Evolutionary conservation across 2,797 vertebrate species (phyloP), one percentile per base, ranked within the genome.

Genomic region (Perdix hodgsoniae): DNA sequence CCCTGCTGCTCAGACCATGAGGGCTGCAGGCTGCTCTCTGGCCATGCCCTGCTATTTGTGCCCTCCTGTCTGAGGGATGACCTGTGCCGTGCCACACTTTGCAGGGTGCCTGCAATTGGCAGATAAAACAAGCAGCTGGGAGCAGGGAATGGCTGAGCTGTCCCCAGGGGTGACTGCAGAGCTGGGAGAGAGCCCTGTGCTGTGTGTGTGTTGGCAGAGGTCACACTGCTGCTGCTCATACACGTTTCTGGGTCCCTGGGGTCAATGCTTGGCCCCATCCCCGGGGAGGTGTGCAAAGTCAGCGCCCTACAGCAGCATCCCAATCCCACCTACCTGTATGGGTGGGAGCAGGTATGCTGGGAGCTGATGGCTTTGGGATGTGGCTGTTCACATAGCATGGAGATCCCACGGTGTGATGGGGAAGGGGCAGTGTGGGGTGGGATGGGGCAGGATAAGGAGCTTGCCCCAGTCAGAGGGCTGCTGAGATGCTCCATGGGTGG

Each of bases 301-400:
- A 6, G 76, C 49, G 45, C 50, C 84, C 37, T 76, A 6, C 0
- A 7, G 80, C 63, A 27, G 60, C 18, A 27, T 29, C 60, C 60
- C 60, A 12, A 1, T 18, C 37, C 60, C 37, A 67, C 60, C 86
- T 23, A 86, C 64, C 91, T 5, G 93, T 2, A 2, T 37, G 67
- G 88, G 79, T 9, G 19, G 56, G 70, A 4, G 9, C 17, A 19
- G 40, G 27, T 29, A 12, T 31, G 71, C 60, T 44, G 61, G 26
- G 72, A 56, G 83, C 85, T 50, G 9, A 31, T n/a, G 73, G 65
- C 61, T 80, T 31, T 22, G 1, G 73, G 90, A 44, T 26, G 7
- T 67, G 77, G 77, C 84, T 94, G 82, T 85, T 87, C 72, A 82
- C 71, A 49, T 42, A 61, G 59, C 49, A 12, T 47, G 77, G 83